Evolutionary conservation across 2,113 vertebrate species (phyloP).

Genomic region (Heteronetta atricapilla): DNA sequence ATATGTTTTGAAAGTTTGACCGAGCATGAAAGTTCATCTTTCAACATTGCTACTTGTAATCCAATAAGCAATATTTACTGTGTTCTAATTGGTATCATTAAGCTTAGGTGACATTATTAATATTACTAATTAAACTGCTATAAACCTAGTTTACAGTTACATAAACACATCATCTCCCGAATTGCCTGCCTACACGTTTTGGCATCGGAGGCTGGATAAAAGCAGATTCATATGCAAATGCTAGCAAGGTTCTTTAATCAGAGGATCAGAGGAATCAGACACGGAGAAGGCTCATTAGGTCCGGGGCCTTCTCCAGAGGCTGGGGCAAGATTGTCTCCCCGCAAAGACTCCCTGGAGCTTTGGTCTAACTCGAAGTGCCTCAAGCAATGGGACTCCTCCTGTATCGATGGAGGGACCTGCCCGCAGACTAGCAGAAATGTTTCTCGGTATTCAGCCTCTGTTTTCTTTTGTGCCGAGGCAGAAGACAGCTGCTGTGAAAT

Average conservation of each 20-base stretch:
- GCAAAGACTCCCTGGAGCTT: conserved; percentile 45
- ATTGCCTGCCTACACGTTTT: conserved; percentile 8
- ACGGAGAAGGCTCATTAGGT: conserved; percentile 19
- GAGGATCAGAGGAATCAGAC: conserved; percentile 61
- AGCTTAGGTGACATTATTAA: conserved; percentile 83
- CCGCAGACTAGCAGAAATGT: background rate
- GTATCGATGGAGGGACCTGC: background rate
- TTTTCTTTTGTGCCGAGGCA: background rate
- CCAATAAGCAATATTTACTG: conserved; percentile 75
- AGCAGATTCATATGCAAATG: conserved; percentile 70
- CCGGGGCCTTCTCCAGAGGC: background rate
- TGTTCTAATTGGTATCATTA: conserved; percentile 82
- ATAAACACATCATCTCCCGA: conserved; percentile 67
- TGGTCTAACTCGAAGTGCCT: conserved; percentile 30
- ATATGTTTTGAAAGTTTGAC: conserved; percentile 69
- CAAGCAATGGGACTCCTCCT: conserved; percentile 37
- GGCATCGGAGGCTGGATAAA: conserved; percentile 35
- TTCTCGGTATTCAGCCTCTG: background rate
- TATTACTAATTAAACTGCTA: conserved; percentile 80
- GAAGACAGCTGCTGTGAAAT: background rate
- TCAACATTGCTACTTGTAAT: conserved; percentile 75
- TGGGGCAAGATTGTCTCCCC: background rate
- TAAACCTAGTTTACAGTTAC: conserved; percentile 74
- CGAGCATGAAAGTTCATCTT: conserved; percentile 74
- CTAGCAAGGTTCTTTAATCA: conserved; percentile 59